Evolutionary conservation across 1,140 invertebrate species (phyloP).

Genomic region (Globodera ellingtonae): DNA sequence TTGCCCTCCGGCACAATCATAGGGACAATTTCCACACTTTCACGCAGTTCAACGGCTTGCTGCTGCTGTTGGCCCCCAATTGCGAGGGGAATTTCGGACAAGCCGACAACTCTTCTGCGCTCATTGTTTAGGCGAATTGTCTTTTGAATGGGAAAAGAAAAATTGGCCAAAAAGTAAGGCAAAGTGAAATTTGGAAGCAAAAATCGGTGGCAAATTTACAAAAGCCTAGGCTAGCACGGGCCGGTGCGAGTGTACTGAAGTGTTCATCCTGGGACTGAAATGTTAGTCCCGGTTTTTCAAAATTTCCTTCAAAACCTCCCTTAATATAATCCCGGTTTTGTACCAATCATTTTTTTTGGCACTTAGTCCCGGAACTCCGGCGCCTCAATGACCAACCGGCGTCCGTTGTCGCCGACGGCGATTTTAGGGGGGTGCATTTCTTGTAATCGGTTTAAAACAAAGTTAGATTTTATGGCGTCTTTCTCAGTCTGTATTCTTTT

Average conservation of each 20-base stretch:
- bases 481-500: neutral
- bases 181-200: too few species aligned
- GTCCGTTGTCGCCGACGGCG: conserved; percentile 11
- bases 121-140: conserved; percentile 15
- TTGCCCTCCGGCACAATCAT: neutral
- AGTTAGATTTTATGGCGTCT: neutral
- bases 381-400: conserved; percentile 14
- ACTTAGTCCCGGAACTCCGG: neutral
- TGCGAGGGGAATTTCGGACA: neutral
- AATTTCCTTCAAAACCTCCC: too few species aligned
- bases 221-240: too few species aligned
- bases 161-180: too few species aligned
- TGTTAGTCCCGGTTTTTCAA: too few species aligned
- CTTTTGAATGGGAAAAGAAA: neutral
- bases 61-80: neutral
- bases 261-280: too few species aligned
- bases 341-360: too few species aligned
- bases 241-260: too few species aligned
- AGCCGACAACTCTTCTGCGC: neutral
- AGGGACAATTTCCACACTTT: neutral
- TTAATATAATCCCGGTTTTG: too few species aligned
- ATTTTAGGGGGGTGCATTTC: too few species aligned
- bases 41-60: neutral
- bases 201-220: too few species aligned
- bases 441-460: too few species aligned